phyloP scores from a whole-genome alignment of 1,140 invertebrate species.

The Brachionus koreanus region DNA sequence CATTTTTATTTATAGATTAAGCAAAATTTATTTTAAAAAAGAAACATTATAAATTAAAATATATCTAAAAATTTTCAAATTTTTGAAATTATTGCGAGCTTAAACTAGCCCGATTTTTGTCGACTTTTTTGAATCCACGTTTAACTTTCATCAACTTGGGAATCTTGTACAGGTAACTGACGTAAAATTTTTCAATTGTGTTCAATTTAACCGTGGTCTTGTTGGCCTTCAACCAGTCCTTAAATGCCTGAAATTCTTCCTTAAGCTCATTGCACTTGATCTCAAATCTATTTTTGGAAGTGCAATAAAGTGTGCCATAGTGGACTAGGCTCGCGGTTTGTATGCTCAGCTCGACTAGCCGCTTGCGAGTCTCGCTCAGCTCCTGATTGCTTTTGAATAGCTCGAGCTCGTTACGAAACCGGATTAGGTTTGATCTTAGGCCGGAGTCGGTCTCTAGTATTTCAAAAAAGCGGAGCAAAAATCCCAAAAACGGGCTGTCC shows the following conservation, averaged over 20 bases:
- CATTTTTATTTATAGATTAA: background rate
- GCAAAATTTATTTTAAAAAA: background rate
- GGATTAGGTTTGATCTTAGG: background rate
- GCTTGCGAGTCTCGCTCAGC: background rate
- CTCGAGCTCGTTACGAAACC: background rate
- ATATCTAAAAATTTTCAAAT: background rate
- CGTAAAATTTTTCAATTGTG: slow-evolving; percentile 6
- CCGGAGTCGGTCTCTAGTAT: background rate
- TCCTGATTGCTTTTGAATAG: background rate
- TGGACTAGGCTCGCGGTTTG: background rate
- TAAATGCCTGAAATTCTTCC: background rate
- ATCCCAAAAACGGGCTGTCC: background rate
- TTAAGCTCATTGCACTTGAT: background rate
- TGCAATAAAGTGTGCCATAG: background rate
- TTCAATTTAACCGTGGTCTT: background rate
- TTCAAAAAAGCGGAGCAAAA: background rate
- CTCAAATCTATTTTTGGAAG: background rate
- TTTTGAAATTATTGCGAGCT: background rate
- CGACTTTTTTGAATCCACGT: slow-evolving; percentile 24
- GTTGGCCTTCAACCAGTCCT: slow-evolving; percentile 8
- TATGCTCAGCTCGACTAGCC: background rate
- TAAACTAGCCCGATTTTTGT: background rate
- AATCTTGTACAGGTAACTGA: slow-evolving; percentile 20
- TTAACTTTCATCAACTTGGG: slow-evolving; percentile 23
- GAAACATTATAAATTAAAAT: background rate